Evolutionary conservation across 2,888 invertebrate species (phyloP).

Genomic region (Oscheius sp.): DNA sequence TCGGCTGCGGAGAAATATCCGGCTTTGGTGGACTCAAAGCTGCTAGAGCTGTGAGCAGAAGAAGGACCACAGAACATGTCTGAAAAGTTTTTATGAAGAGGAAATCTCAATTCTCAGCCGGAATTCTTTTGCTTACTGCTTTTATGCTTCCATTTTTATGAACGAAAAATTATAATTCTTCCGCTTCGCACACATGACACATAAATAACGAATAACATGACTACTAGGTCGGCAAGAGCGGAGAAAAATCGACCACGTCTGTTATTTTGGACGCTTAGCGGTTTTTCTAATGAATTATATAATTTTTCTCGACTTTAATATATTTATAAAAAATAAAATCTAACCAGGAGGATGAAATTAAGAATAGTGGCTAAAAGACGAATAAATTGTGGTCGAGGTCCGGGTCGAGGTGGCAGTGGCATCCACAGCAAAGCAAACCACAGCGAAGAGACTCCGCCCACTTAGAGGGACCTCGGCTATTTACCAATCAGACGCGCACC

Average conservation of each 20-base stretch:
- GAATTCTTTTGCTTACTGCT: too few relatives aligned
- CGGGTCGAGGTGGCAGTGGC: constrained; percentile 23
- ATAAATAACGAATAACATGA: too few relatives aligned
- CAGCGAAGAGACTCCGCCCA: neutral
- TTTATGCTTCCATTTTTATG: too few relatives aligned
- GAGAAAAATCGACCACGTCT: too few relatives aligned
- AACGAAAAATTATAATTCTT: too few relatives aligned
- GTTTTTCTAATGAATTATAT: too few relatives aligned
- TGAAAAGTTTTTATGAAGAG: too few relatives aligned
- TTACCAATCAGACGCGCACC: neutral
- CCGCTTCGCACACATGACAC: too few relatives aligned
- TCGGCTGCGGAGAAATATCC: constrained; percentile 21
- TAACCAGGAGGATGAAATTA: constrained; percentile 11
- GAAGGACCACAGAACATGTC: constrained; percentile 6
- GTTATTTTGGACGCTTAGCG: too few relatives aligned
- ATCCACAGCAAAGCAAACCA: neutral
- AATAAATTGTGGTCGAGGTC: neutral
- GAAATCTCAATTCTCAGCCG: too few relatives aligned
- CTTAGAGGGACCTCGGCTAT: neutral
- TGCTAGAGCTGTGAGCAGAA: constrained; percentile 14
- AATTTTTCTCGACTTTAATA: too few relatives aligned
- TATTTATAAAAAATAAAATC: neutral
- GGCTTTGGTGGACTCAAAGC: constrained; percentile 23
- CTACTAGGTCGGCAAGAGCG: too few relatives aligned
- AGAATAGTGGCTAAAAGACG: constrained; percentile 10